Conservation (phyloP, 2,113 vertebrate species). For the Corynorhinus townsendii region DNA sequence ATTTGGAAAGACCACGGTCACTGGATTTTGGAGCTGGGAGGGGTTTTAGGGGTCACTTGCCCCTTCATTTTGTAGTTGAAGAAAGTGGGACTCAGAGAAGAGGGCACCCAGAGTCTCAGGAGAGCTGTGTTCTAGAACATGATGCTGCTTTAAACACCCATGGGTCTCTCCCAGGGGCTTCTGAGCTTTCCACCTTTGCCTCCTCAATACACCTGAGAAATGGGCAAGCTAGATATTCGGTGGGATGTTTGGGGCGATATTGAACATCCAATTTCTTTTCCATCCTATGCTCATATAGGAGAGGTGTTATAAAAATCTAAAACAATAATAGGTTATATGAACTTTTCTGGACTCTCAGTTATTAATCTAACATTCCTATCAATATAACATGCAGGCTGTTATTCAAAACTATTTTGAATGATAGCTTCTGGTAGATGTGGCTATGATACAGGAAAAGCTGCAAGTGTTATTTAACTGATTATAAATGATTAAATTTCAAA, state of each 20-base stretch:
- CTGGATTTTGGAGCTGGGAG: background rate
- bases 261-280: background rate
- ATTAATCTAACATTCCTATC: background rate
- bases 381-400: background rate
- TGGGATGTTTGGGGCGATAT: background rate
- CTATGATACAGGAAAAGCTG: background rate
- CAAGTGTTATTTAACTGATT: background rate
- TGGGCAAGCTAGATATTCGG: background rate
- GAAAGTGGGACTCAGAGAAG: background rate
- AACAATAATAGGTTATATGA: background rate
- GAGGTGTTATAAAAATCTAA: background rate
- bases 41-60: background rate
- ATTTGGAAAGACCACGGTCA: background rate
- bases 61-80: background rate
- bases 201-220: background rate
- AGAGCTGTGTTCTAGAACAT: background rate
- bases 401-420: background rate
- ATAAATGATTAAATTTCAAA: background rate
- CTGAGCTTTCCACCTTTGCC: background rate
- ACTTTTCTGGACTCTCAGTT: background rate
- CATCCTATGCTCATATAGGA: background rate
- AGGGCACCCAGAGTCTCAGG: background rate
- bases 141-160: no score
- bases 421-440: background rate
- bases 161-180: background rate